Percentiles rank a stretch among this genome's conserved stretches.
Evolutionary conservation across 1,140 invertebrate species (phyloP).

Genomic region (Sipha flava): DNA sequence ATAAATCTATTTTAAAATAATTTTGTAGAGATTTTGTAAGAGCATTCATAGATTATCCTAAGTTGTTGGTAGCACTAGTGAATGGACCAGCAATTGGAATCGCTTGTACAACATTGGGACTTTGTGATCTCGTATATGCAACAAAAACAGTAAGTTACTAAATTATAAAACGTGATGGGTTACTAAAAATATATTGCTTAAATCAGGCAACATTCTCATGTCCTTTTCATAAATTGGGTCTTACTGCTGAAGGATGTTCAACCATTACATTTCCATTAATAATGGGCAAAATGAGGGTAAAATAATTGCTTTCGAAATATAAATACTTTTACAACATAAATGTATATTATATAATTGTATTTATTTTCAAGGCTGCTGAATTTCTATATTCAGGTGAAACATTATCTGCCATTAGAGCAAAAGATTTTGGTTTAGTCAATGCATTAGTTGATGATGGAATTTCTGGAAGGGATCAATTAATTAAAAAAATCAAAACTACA

Average conservation of each 20-base stretch:
- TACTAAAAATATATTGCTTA: slow-evolving; percentile 40
- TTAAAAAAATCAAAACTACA: background rate
- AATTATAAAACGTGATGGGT: background rate
- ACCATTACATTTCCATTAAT: slow-evolving; percentile 72
- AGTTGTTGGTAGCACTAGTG: slow-evolving; percentile 76
- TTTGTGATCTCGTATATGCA: slow-evolving; percentile 85
- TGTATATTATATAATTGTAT: background rate
- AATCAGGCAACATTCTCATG: slow-evolving; percentile 73
- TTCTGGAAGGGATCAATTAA: background rate
- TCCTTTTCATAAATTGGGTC: slow-evolving; percentile 71
- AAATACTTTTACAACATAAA: background rate
- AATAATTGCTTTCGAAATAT: background rate
- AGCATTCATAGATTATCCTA: slow-evolving; percentile 78
- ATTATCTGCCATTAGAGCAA: slow-evolving; percentile 66
- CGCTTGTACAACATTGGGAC: slow-evolving; percentile 65
- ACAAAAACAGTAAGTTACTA: slow-evolving; percentile 54
- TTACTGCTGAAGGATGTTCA: slow-evolving; percentile 77
- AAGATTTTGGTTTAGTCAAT: slow-evolving; percentile 60
- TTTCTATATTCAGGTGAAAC: slow-evolving; percentile 59
- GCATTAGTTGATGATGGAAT: slow-evolving; percentile 51
- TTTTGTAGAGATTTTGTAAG: slow-evolving; percentile 59
- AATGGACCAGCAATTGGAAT: slow-evolving; percentile 94
- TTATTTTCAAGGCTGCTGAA: background rate
- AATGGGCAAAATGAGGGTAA: slow-evolving; percentile 67
- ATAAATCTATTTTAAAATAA: background rate